Conservation (phyloP, 2,797 vertebrate species). For the Gymnodraco acuticeps region DNA sequence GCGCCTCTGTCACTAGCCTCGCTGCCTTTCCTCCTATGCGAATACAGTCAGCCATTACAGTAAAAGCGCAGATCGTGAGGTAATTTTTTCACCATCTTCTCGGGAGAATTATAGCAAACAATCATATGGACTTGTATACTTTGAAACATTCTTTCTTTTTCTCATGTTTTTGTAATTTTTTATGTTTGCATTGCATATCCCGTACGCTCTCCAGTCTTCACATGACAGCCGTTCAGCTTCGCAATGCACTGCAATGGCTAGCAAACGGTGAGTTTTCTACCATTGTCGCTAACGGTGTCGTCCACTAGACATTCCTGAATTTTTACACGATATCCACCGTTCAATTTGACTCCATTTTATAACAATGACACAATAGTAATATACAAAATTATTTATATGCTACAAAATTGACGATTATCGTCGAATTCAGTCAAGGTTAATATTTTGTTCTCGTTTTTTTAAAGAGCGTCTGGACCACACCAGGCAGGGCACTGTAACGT, state of each 20-base stretch:
- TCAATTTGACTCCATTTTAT: conserved; percentile 58
- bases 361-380: conserved; percentile 53
- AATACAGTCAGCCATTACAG: conserved; percentile 98
- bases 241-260: conserved; percentile 84
- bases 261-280: conserved; percentile 79
- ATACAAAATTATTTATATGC: conserved; percentile 75
- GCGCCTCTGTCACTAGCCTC: conserved; percentile 87
- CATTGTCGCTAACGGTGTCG: conserved; percentile 82
- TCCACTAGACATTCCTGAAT: conserved; percentile 75
- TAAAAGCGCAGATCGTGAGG: conserved; percentile 89
- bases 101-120: conserved; percentile 30
- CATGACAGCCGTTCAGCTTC: conserved; percentile 82
- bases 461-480: conserved; percentile 68
- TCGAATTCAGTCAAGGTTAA: conserved; percentile 66
- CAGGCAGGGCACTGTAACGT: conserved; percentile 62
- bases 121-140: conserved; percentile 25
- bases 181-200: conserved; percentile 21
- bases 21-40: conserved; percentile 92
- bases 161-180: conserved; percentile 61
- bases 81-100: conserved; percentile 72
- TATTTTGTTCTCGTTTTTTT: conserved; percentile 68
- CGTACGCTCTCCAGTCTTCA: conserved; percentile 70
- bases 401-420: conserved; percentile 48
- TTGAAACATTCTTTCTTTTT: conserved; percentile 63
- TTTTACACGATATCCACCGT: conserved; percentile 71